These are phyloP conservation scores for Fundulus diaphanus DNA, from an alignment of 2,797 vertebrate species.

Conservation along the genomic window DNA sequence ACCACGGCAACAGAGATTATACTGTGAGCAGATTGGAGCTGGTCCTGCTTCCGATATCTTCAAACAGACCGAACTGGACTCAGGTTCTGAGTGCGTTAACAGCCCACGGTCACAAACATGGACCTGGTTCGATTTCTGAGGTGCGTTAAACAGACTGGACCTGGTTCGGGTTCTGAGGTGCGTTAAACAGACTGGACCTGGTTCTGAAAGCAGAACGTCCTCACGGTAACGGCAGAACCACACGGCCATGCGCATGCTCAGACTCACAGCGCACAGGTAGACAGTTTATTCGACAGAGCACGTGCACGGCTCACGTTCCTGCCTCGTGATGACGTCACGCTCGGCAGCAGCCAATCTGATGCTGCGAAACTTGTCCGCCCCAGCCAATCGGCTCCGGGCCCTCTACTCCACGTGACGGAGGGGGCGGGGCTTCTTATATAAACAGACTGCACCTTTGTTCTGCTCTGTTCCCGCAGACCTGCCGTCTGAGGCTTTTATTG, in stretches of 20 bases:
- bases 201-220: not conserved
- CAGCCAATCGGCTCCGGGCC: conserved; percentile 46
- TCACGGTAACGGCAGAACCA: no score
- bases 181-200: not conserved
- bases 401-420: conserved; percentile 25
- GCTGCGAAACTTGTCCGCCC: not conserved
- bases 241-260: not conserved
- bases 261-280: not conserved
- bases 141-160: not conserved
- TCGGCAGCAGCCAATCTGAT: conserved; percentile 47
- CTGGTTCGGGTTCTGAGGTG: not conserved
- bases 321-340: conserved; percentile 62
- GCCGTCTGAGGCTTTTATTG: conserved; percentile 10
- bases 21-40: not conserved
- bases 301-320: conserved; percentile 63
- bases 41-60: not conserved
- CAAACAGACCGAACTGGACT: not conserved
- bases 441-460: conserved; percentile 55
- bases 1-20: no score
- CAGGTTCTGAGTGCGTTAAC: not conserved
- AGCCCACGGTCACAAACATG: no score
- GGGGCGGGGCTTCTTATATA: conserved; percentile 67
- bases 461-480: not conserved
- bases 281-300: conserved; percentile 21
- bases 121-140: not conserved